Conservation (phyloP, 2,888 invertebrate genomes). For the Isoperla grammatica region DNA sequence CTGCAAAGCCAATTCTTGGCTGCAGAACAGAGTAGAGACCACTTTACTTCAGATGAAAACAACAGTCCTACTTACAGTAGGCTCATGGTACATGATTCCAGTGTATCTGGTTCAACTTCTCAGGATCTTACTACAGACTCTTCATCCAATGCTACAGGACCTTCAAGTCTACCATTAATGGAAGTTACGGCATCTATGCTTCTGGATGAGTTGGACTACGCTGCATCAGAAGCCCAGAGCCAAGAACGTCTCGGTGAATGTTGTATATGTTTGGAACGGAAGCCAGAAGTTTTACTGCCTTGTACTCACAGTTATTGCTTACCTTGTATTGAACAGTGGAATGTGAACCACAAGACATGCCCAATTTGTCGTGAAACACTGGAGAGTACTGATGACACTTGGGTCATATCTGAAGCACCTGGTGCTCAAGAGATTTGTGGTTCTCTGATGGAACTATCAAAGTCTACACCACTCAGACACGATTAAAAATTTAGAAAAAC, state of each 20-base stretch:
- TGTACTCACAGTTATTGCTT: constrained; percentile 67
- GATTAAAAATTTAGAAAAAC: too few relatives aligned
- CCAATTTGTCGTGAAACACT: constrained; percentile 61
- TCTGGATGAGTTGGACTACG: constrained; percentile 34
- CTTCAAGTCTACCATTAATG: not conserved
- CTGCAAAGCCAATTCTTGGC: constrained; percentile 47
- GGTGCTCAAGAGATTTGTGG: constrained; percentile 51
- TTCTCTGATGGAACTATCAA: constrained; percentile 42
- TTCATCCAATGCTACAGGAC: not conserved
- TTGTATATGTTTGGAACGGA: constrained; percentile 65
- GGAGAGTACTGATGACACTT: constrained; percentile 57
- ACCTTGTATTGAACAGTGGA: constrained; percentile 68
- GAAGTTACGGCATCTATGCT: constrained; percentile 34
- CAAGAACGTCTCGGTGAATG: constrained; percentile 52
- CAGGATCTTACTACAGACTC: not conserved
- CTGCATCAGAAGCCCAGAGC: constrained; percentile 27
- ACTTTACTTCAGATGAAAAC: too few relatives aligned
- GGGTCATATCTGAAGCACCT: constrained; percentile 59
- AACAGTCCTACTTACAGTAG: too few relatives aligned
- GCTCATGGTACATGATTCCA: too few relatives aligned
- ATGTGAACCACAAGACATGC: constrained; percentile 61
- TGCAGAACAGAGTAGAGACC: constrained; percentile 35
- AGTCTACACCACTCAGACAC: not conserved
- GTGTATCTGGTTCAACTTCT: not conserved
- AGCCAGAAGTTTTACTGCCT: constrained; percentile 60